Conservation (phyloP, 2,113 vertebrate genomes). For the Sisor rabdophorus region DNA sequence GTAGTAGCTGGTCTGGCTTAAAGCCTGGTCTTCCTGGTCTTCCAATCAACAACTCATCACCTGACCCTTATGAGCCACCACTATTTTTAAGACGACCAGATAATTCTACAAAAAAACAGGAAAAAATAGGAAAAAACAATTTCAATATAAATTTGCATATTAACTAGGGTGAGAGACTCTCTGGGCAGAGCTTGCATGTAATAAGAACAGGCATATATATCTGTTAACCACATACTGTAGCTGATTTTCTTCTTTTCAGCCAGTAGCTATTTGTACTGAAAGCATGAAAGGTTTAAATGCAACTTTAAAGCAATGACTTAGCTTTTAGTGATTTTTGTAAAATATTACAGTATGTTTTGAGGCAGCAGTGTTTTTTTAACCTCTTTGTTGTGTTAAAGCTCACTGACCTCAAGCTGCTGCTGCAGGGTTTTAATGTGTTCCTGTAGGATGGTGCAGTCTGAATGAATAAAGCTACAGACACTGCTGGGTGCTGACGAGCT, state of each 20-base stretch:
- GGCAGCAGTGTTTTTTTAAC: not conserved
- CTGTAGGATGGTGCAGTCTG: conserved; percentile 72
- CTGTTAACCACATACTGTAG: too few species aligned
- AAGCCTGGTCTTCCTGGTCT: too few species aligned
- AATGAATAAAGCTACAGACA: conserved; percentile 51
- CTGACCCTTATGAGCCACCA: too few species aligned
- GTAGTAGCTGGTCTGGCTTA: too few species aligned
- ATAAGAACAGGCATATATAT: too few species aligned
- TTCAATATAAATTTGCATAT: not conserved
- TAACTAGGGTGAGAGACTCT: not conserved
- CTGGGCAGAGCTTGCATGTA: too few species aligned
- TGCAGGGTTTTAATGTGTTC: conserved; percentile 72
- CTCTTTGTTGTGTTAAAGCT: not conserved
- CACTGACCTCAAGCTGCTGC: conserved; percentile 78
- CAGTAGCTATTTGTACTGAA: not conserved
- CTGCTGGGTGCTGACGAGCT: conserved; percentile 30
- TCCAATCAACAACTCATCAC: too few species aligned
- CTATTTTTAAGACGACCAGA: too few species aligned
- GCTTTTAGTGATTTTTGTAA: not conserved
- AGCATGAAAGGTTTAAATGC: not conserved
- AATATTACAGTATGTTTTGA: not conserved
- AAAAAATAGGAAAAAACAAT: not conserved
- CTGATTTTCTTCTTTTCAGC: not conserved
- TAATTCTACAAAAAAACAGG: too few species aligned
- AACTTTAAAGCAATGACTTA: not conserved